These are phyloP conservation scores for Antigone vipio DNA, from an alignment of 2,113 vertebrate genomes.

Conservation along the genomic window DNA sequence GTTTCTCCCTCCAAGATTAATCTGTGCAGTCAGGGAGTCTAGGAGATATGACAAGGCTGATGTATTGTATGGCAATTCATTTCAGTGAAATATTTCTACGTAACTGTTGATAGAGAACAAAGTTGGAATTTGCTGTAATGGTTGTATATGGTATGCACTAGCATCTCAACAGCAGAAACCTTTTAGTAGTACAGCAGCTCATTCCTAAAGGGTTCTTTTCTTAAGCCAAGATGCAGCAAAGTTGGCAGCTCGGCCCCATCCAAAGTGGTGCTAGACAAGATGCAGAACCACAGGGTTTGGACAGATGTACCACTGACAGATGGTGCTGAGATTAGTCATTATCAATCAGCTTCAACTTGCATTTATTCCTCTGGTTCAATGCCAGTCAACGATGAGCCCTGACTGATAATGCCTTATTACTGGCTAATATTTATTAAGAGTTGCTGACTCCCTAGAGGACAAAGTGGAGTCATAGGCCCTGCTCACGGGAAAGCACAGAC, in stretches of 20 bases:
- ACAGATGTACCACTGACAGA: slow-evolving; percentile 44
- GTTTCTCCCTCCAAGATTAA: slow-evolving; percentile 22
- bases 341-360: slow-evolving; percentile 40
- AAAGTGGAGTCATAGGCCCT: not conserved
- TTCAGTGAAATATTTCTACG: slow-evolving; percentile 21
- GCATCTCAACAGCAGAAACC: slow-evolving; percentile 11
- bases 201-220: slow-evolving; percentile 13
- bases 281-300: slow-evolving; percentile 49
- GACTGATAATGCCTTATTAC: not conserved
- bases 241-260: not conserved
- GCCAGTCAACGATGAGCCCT: not conserved
- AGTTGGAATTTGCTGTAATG: slow-evolving; percentile 5
- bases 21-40: slow-evolving; percentile 2
- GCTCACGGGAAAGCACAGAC: not conserved
- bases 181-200: slow-evolving; percentile 29
- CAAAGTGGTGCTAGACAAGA: slow-evolving; percentile 40
- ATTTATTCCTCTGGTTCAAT: slow-evolving; percentile 12
- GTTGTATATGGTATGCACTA: not conserved
- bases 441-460: not conserved
- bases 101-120: slow-evolving; percentile 9
- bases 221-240: slow-evolving; percentile 28
- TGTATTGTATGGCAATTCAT: not conserved
- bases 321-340: slow-evolving; percentile 53
- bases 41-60: slow-evolving; percentile 14
- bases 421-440: slow-evolving; percentile 14